A percentile compares a stretch with the other conserved stretches of the same genome.
phyloP scores from a whole-genome alignment of 2,797 vertebrate genomes.

The Anas bernieri region DNA sequence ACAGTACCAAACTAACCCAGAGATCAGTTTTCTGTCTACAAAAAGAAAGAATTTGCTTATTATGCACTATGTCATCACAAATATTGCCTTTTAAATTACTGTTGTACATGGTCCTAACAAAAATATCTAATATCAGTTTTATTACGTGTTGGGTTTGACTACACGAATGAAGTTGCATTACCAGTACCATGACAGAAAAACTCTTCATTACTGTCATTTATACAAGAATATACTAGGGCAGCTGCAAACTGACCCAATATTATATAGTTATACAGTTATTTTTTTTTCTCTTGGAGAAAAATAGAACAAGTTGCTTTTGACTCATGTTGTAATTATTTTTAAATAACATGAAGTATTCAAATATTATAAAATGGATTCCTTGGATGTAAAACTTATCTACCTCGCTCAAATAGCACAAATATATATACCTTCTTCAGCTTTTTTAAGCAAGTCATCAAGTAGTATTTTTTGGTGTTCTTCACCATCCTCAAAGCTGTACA shows the following conservation, averaged over 20 bases:
- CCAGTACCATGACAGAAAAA: accelerated
- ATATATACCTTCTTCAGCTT: conserved; percentile 84
- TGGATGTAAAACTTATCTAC: background rate
- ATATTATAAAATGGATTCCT: background rate
- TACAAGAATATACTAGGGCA: background rate
- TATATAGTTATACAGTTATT: background rate
- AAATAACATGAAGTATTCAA: background rate
- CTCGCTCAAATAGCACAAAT: background rate
- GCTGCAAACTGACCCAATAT: background rate
- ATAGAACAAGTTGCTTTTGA: background rate
- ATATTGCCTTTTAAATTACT: background rate
- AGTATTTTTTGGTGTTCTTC: conserved; percentile 88
- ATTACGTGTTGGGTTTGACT: background rate
- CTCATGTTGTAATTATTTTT: background rate
- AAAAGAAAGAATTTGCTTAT: background rate
- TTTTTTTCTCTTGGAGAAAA: background rate
- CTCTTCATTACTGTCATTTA: background rate
- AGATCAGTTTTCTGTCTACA: background rate
- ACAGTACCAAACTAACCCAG: background rate
- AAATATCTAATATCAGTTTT: background rate
- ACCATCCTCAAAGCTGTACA: conserved; percentile 91
- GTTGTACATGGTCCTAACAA: background rate
- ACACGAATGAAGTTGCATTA: background rate
- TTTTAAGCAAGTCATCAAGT: conserved; percentile 89
- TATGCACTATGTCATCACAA: background rate